Percentiles rank a stretch among this genome's conserved stretches.
Evolutionary conservation across 2,888 invertebrate genomes (phyloP).

Genomic region (Tanytarsus gracilentus): DNA sequence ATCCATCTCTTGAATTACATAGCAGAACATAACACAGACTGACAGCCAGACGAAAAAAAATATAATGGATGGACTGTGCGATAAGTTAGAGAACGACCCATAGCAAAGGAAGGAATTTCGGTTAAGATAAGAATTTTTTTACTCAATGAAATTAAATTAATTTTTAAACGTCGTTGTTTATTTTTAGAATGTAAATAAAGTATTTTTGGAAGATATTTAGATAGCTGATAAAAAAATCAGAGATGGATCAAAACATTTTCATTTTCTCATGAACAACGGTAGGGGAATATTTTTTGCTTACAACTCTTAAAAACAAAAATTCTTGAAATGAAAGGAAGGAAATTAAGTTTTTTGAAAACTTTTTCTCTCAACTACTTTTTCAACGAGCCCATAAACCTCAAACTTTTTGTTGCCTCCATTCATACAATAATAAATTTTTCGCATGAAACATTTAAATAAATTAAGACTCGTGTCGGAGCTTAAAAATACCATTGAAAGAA

Average conservation of each 20-base stretch:
- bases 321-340: background rate
- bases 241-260: background rate
- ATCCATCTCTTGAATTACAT: too few relatives aligned
- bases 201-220: too few relatives aligned
- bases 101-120: background rate
- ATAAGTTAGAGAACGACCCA: too few relatives aligned
- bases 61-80: too few relatives aligned
- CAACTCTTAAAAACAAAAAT: background rate
- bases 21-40: too few relatives aligned
- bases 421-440: constrained; percentile 5
- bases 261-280: too few relatives aligned
- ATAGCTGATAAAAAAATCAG: background rate
- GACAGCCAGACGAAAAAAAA: too few relatives aligned
- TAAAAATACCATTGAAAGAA: background rate
- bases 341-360: background rate
- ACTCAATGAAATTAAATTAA: too few relatives aligned
- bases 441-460: constrained; percentile 9
- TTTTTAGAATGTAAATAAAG: too few relatives aligned
- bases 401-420: background rate
- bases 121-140: too few relatives aligned
- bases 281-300: too few relatives aligned
- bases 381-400: constrained; percentile 2
- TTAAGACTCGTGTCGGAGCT: constrained; percentile 1
- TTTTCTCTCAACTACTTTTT: background rate
- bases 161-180: too few relatives aligned